These are phyloP conservation scores for Caenorhabditis sp. DNA, from an alignment of 2,888 invertebrate species.

Conservation along the genomic window DNA sequence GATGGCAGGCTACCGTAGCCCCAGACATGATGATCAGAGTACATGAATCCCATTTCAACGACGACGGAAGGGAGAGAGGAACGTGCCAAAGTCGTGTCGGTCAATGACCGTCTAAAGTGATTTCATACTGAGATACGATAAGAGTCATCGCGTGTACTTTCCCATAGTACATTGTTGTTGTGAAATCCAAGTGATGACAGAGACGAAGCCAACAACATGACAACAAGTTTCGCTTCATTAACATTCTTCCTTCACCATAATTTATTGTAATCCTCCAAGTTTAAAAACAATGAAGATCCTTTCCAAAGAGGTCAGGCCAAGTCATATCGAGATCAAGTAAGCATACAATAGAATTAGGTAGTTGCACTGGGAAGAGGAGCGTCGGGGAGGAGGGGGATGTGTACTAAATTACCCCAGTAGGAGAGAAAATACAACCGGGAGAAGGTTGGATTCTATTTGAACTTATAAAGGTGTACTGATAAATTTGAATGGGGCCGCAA, in stretches of 20 bases:
- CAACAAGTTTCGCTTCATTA: background rate
- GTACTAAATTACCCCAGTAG: too few relatives aligned
- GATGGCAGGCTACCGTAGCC: background rate
- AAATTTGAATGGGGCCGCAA: too few relatives aligned
- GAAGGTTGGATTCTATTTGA: background rate
- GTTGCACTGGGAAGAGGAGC: background rate
- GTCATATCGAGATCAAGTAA: too few relatives aligned
- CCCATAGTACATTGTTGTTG: background rate
- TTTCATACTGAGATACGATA: background rate
- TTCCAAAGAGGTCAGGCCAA: background rate
- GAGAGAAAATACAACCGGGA: background rate
- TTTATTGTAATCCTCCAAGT: too few relatives aligned
- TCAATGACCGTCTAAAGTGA: background rate
- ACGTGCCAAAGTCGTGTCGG: background rate
- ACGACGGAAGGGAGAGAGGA: background rate
- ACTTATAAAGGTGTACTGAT: background rate
- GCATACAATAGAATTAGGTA: slow-evolving; percentile 4
- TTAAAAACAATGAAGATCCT: background rate
- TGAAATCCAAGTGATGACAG: background rate
- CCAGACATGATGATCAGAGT: background rate
- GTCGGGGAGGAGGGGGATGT: background rate
- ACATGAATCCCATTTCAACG: background rate
- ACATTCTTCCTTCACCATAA: too few relatives aligned
- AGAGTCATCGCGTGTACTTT: background rate
- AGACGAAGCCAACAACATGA: background rate